These are phyloP conservation scores for Eira barbara DNA, from an alignment of 2,113 vertebrate genomes.

Conservation along the genomic window DNA sequence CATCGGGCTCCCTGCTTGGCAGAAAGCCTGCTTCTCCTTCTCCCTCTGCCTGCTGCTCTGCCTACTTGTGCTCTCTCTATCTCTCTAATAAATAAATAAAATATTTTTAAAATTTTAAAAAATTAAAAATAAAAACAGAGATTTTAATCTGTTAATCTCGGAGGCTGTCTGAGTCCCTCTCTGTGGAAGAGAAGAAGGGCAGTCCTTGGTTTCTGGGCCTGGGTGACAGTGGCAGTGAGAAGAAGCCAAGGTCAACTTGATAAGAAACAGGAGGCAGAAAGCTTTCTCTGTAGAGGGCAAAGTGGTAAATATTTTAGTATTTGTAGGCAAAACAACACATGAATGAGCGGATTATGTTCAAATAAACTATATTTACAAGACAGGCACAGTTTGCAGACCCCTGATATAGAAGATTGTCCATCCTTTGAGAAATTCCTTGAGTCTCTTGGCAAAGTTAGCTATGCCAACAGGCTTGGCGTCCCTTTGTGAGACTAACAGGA, in stretches of 20 bases:
- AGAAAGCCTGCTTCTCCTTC: no score
- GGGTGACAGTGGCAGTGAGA: neutral
- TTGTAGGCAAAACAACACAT: neutral
- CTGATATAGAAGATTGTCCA: neutral
- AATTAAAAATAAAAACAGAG: neutral
- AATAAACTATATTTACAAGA: neutral
- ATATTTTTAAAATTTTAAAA: no score
- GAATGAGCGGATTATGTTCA: neutral
- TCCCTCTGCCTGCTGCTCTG: no score
- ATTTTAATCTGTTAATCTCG: neutral
- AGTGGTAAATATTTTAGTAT: neutral
- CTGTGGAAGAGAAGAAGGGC: neutral
- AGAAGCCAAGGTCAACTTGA: neutral
- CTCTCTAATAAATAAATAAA: no score
- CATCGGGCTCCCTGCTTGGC: no score
- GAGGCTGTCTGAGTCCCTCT: neutral
- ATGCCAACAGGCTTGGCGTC: neutral
- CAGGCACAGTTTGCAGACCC: neutral
- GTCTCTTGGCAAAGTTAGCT: neutral
- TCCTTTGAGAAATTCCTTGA: neutral
- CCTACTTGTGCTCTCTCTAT: no score
- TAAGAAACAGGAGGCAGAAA: neutral
- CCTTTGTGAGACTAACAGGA: neutral
- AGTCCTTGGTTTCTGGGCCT: neutral
- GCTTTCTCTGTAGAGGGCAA: neutral